phyloP scores from a whole-genome alignment of 2,113 vertebrate genomes.

The Solea solea region DNA sequence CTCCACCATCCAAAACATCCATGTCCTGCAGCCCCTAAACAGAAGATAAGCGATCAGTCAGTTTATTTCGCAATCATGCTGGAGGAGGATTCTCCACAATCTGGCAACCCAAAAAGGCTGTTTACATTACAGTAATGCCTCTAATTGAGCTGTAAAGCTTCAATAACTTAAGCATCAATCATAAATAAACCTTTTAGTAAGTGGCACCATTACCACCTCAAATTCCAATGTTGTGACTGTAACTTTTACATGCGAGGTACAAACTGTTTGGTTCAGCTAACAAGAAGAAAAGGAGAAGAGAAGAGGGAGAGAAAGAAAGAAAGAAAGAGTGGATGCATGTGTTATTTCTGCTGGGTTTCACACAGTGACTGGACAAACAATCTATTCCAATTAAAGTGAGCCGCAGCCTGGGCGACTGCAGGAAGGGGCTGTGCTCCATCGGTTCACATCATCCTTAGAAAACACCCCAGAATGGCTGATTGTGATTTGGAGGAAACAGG shows the following conservation, averaged over 20 bases:
- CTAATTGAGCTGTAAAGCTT: too few relatives aligned
- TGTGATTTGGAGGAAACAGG: conserved; percentile 58
- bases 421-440: conserved; percentile 53
- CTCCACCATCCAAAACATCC: neutral
- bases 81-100: neutral
- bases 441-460: conserved; percentile 73
- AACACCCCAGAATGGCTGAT: conserved; percentile 62
- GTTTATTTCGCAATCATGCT: neutral
- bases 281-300: neutral
- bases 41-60: neutral
- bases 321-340: conserved; percentile 38
- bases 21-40: neutral
- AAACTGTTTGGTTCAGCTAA: neutral
- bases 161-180: too few relatives aligned
- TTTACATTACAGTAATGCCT: neutral
- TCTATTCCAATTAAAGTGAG: conserved; percentile 79
- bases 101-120: neutral
- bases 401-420: conserved; percentile 57
- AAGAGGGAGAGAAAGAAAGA: conserved; percentile 14
- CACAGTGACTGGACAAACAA: conserved; percentile 72
- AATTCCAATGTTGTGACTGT: neutral
- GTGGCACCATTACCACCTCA: too few relatives aligned
- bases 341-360: conserved; percentile 70
- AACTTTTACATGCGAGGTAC: neutral
- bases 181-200: too few relatives aligned